Evolutionary conservation across 2,888 invertebrate species (phyloP), one percentile per base, ranked within the genome.

Genomic region (Trichogramma evanescens): DNA sequence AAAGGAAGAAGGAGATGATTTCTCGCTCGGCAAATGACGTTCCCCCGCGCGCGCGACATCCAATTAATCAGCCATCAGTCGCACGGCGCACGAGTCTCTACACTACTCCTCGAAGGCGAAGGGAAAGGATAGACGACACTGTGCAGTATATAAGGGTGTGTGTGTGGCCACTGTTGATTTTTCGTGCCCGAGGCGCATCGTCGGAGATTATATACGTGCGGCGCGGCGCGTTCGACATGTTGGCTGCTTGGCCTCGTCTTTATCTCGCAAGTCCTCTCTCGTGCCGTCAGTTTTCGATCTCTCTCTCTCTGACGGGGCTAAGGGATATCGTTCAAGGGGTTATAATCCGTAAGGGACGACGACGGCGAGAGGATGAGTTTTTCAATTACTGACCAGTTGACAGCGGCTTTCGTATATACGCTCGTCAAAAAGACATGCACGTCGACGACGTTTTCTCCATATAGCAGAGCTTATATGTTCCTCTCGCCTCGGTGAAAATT

Each of bases 171-270:
- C 44, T 62, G 59, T 62, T 62, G 56, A 43, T 56, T 59, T 54
- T 59, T 46, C 62, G 62, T 59, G 62, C 53, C 56, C n/a, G n/a
- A 13, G 46, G 3, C 43, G 46, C 50, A 43, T n/a, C 50, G 13
- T 38, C 6, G n/a, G 4, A 54, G 62, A 50, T 62, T 59, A 26
- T 26, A 3, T 26, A 62, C 44, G 53, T 3, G 8, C 8, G 49
- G 4, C 44, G 45, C 42, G 26, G 43, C 51, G 40, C 55, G 51
- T 2, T 26, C 26, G 26, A 26, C 26, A 26, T 26, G 26, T 26
- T 26, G 26, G 26, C 26, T 26, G 26, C 26, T 2, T 26, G 26
- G 26, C 26, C 26, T 26, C 58, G 53, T 62, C 59, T 62, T 59
- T 62, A 58, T 62, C 56, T 7, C 4, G 42, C 4, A 46, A 46